phyloP scores from a whole-genome alignment of 2,888 invertebrate species.

The Drosophila prolongata region DNA sequence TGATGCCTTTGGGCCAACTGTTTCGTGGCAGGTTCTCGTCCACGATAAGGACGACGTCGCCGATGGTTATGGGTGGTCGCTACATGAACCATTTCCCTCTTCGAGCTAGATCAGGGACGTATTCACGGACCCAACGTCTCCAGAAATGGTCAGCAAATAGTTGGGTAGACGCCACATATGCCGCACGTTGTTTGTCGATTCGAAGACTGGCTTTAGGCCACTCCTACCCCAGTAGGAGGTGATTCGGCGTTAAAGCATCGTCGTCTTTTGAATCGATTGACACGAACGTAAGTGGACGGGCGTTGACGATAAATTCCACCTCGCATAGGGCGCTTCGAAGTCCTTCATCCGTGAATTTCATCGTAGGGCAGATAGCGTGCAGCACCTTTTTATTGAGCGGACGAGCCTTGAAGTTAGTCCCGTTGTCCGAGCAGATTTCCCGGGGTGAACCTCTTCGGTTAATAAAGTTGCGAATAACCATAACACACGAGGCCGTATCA shows the following conservation, averaged over 20 bases:
- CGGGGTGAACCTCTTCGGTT: too few relatives aligned
- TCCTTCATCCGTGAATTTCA: too few relatives aligned
- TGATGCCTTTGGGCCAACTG: too few relatives aligned
- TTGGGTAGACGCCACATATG: neutral
- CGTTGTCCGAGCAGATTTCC: too few relatives aligned
- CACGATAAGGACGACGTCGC: too few relatives aligned
- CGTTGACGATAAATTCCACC: neutral
- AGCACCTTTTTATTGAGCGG: too few relatives aligned
- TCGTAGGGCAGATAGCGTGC: too few relatives aligned
- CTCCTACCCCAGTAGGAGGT: neutral
- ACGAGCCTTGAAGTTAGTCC: too few relatives aligned
- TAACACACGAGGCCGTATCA: too few relatives aligned
- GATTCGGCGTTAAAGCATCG: neutral
- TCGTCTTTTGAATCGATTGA: neutral
- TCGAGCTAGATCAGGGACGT: neutral
- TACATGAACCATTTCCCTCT: neutral
- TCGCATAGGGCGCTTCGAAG: neutral
- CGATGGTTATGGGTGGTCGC: neutral
- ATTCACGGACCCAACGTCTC: neutral
- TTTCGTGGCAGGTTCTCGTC: too few relatives aligned
- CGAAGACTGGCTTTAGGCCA: neutral
- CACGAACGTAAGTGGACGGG: neutral
- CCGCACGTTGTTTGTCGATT: neutral
- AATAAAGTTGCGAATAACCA: too few relatives aligned
- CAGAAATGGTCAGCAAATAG: neutral